phyloP scores from a whole-genome alignment of 2,113 vertebrate species.

The Trogon melanurus region DNA sequence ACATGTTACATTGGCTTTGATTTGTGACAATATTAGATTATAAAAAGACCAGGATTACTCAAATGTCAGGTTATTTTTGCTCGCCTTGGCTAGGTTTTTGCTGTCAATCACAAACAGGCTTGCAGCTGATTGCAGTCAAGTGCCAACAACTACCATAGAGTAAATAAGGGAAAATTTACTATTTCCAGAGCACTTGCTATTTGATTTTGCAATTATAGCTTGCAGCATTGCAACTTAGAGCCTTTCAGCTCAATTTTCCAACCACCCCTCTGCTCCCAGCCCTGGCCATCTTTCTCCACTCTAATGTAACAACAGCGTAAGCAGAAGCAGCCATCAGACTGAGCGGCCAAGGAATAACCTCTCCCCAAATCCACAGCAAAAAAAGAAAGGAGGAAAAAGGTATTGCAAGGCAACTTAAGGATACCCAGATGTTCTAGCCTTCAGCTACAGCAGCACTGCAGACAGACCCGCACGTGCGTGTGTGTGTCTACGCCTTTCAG shows the following conservation, averaged over 20 bases:
- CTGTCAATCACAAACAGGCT: slow-evolving; percentile 10
- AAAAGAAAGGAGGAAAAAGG: background rate
- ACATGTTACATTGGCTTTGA: background rate
- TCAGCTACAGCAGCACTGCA: fast-evolving
- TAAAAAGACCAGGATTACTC: background rate
- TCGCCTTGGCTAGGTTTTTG: slow-evolving; percentile 9
- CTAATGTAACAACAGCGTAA: background rate
- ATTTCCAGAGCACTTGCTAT: background rate
- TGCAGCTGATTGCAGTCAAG: slow-evolving; percentile 19
- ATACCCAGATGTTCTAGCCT: background rate
- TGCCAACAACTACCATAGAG: background rate
- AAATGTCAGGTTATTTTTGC: background rate
- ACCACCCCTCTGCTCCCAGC: background rate
- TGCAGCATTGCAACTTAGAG: background rate
- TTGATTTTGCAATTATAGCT: slow-evolving; percentile 10
- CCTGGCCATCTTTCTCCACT: background rate
- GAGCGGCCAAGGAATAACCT: background rate
- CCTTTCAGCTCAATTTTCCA: background rate
- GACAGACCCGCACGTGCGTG: no score
- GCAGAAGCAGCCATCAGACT: background rate
- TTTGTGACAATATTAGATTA: background rate
- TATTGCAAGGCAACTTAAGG: background rate
- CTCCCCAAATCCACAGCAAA: background rate
- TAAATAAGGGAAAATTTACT: slow-evolving; percentile 28
- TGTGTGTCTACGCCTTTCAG: no score